Conservation (phyloP, 2,113 vertebrate species). For the Pluvianellus socialis region DNA sequence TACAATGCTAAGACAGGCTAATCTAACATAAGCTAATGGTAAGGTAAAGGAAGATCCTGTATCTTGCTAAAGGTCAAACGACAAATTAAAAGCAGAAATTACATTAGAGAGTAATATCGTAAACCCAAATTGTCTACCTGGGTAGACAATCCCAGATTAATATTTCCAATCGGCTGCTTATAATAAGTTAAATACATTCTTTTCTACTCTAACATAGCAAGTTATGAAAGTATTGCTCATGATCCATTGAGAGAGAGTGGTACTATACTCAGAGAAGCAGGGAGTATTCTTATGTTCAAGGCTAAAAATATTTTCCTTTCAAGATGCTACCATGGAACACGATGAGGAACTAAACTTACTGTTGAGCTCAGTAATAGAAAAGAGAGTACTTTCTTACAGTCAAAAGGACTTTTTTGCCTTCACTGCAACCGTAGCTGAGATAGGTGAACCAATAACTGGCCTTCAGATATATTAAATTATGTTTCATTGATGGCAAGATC, state of each 20-base stretch:
- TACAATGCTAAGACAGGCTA: background rate
- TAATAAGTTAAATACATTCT: background rate
- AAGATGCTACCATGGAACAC: background rate
- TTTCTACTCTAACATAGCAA: background rate
- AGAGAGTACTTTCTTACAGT: background rate
- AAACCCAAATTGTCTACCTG: background rate
- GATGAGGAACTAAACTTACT: background rate
- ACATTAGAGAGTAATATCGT: background rate
- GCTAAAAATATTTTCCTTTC: slow-evolving; percentile 25
- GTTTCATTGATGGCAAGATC: slow-evolving; percentile 44
- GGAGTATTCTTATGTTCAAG: background rate
- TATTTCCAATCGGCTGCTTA: background rate
- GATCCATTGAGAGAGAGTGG: background rate
- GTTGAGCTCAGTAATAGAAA: background rate
- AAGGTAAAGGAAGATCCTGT: background rate
- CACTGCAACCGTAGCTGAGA: background rate
- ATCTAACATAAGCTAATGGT: background rate
- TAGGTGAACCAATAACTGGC: slow-evolving; percentile 23
- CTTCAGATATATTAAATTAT: slow-evolving; percentile 51
- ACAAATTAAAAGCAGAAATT: background rate
- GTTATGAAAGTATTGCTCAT: background rate
- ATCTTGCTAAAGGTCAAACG: background rate
- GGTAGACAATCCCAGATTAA: background rate
- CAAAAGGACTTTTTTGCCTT: background rate
- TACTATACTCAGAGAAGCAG: background rate